Base-by-base conservation (phyloP, 2,113 vertebrate species). In the Seriola aureovittata region DNA sequence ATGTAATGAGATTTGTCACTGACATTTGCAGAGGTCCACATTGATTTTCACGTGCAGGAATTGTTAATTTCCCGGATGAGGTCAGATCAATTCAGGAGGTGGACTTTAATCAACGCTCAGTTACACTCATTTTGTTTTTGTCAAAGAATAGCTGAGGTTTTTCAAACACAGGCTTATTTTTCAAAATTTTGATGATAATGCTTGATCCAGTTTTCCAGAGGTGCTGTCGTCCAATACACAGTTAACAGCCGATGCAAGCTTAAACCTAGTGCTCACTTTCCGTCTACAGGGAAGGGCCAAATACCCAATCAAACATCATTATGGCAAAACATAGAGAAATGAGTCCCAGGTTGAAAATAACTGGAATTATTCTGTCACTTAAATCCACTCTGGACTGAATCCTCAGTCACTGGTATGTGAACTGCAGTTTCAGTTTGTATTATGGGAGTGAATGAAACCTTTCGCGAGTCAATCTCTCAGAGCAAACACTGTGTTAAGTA, bases 101-200 rank as follows among this genome's bases (percentile, higher is more conserved):
- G 77, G 67, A 75, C 78, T 87, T 80, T 67, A 75, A 84, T 84
- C 80, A 85, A 59, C 21, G n/a, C 71, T 85, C 69, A 48, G n/a
- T 69, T 81, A 57, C 54, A 54, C 38, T 69, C 9, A 42, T 52
- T 46, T 46, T 73, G 14, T 54, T 62, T 62, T 42, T 42, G 50
- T 66, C 75, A 77, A 50, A 64, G 75, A 50, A 74, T 59, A 48
- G 80, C 80, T 68, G 55, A 23, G 25, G 16, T 34, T 78, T 78
- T 69, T 75, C 25, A 76, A 63, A 75, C 40, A 40, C 11, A 1
- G 19, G 55, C 14, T 57, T 81, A 55, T 68, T 81, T 74, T 75
- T 52, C 40, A 25, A 44, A 72, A 58, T 62, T 60, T 19, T 57
- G 16, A 29, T 10, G 32, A 71, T 62, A 17, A 73, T 14, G 69